Evolutionary conservation across 2,888 invertebrate species (phyloP).

Genomic region (Polydrusus cervinus): DNA sequence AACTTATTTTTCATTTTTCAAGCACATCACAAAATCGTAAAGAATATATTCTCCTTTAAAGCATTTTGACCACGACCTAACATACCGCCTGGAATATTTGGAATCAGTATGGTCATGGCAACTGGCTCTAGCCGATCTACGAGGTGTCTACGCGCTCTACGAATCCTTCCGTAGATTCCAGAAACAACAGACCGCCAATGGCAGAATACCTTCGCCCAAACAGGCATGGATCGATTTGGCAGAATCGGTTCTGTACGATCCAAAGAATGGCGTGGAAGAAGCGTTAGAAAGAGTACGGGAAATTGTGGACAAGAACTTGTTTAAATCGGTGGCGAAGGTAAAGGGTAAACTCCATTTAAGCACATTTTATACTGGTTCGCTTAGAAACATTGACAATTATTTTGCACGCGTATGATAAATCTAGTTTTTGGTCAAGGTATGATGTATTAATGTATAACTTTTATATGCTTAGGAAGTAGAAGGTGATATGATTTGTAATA

Average conservation of each 20-base stretch:
- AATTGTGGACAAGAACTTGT: conserved; percentile 78
- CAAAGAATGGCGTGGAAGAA: conserved; percentile 74
- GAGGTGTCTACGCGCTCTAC: conserved; percentile 79
- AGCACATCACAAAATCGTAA: neutral
- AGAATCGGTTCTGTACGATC: conserved; percentile 79
- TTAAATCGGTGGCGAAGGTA: conserved; percentile 80
- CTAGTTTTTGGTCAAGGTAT: neutral
- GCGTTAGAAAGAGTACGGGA: conserved; percentile 77
- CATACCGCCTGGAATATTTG: conserved; percentile 59
- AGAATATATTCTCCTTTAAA: conserved; percentile 32
- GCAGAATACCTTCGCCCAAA: conserved; percentile 68
- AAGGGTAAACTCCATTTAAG: conserved; percentile 3
- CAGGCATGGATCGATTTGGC: conserved; percentile 79
- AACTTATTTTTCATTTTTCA: neutral
- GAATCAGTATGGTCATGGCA: conserved; percentile 79
- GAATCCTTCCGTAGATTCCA: conserved; percentile 79
- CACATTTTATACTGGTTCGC: neutral
- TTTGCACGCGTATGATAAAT: conserved; percentile 26
- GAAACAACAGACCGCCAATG: conserved; percentile 66
- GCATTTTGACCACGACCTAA: conserved; percentile 59
- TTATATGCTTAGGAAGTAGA: conserved; percentile 75
- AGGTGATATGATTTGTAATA: conserved; percentile 78
- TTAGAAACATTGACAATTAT: conserved; percentile 1
- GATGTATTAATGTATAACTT: neutral
- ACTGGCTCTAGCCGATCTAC: conserved; percentile 76